Evolutionary conservation across 2,888 invertebrate species (phyloP).

Genomic region (Lasioglossum figueresi): DNA sequence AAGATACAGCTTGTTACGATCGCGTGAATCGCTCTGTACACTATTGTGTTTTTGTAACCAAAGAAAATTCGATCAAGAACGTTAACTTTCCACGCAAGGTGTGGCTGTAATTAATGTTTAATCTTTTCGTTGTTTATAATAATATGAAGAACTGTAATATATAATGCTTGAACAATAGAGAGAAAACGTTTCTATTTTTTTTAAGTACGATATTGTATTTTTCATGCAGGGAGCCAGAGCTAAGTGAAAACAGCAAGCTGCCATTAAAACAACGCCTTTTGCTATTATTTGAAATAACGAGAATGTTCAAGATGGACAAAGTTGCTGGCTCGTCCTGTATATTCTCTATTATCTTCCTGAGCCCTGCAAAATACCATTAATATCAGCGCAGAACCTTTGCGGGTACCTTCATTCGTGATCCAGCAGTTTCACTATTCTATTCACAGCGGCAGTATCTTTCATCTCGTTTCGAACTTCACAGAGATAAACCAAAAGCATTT

Average conservation of each 20-base stretch:
- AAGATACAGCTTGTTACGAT: no score
- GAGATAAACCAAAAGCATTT: conserved; percentile 4
- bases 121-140: background rate
- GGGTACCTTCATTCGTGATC: conserved; percentile 1
- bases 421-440: conserved; percentile 11
- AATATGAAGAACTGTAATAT: background rate
- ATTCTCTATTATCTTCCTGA: background rate
- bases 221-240: background rate
- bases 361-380: background rate
- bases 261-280: background rate
- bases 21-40: no score
- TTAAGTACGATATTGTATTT: background rate
- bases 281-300: background rate
- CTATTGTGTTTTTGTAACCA: background rate
- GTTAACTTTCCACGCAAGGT: background rate
- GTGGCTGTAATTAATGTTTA: background rate
- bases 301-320: background rate
- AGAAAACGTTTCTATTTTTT: background rate
- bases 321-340: background rate
- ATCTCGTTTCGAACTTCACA: background rate
- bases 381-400: background rate
- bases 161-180: background rate
- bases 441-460: conserved; percentile 1
- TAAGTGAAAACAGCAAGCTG: background rate
- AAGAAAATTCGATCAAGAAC: background rate